Base-by-base conservation (phyloP, 2,888 invertebrate species). In the Drosophila phalerata region DNA sequence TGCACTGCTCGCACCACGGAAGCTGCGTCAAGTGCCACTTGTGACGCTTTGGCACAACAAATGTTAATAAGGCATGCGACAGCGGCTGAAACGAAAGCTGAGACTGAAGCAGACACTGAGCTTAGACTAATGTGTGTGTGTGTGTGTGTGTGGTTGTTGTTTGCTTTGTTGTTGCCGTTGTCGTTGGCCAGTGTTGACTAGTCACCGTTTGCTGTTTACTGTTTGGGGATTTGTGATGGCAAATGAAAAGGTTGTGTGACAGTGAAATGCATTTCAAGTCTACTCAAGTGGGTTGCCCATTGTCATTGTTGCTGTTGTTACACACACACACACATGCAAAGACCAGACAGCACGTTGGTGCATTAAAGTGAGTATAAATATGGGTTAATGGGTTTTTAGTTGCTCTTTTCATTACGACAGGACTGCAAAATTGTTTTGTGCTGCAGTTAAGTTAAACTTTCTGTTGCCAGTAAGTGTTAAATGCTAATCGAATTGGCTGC, bases 351-450 rank as follows among this genome's bases (percentile, higher is more conserved):
- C 75, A 84, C 77, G 70, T 65, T 55, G 71, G 62, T 64, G 73
- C 80, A 81, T 85, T 88, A 84, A 85, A 75, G 73, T 72, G 75
- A 60, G 68, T 69, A 80, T 74, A 76, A 81, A 90, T 84, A 73
- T 89, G 89, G 90, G 87, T 87, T 90, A 89, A 90, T 90, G 88
- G 82, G 77, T 85, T 90, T 87, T 82, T 85, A 82, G 87, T 89
- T 88, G 83, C 71, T 66, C 76, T 77, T 85, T 88, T 81, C 74
- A 79, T 81, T 75, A 63, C 65, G 47, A 63, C 53, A 53, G 3
- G 32, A 22, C 32, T 32, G n/a, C 43, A 32, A 55, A 55, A 42
- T 30, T 60, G 37, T 37, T 64, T 17, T 32, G 32, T 32, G 32
- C 13, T 34, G 13, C 30, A 57, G 37, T 30, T 64, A 10, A 28